Evolutionary conservation across 2,888 invertebrate genomes (phyloP).

Genomic region (Rhagophthalmus giganteus): DNA sequence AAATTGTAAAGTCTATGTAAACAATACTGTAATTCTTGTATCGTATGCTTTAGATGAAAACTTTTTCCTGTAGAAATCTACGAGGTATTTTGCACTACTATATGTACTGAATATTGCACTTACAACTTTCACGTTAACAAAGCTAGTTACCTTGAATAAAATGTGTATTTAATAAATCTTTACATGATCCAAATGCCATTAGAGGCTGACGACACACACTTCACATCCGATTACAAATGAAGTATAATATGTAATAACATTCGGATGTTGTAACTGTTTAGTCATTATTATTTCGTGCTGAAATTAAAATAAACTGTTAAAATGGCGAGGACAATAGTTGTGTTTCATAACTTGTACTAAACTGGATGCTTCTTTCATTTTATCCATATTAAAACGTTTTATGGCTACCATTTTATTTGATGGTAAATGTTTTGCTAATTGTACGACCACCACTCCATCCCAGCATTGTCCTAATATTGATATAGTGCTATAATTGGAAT

Average conservation of each 20-base stretch:
- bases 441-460: slow-evolving; percentile 70
- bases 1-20: background rate
- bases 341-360: slow-evolving; percentile 58
- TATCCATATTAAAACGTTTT: slow-evolving; percentile 77
- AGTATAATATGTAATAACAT: slow-evolving; percentile 74
- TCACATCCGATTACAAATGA: slow-evolving; percentile 79
- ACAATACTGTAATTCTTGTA: background rate
- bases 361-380: slow-evolving; percentile 64
- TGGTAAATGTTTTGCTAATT: slow-evolving; percentile 69
- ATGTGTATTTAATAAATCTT: slow-evolving; percentile 75
- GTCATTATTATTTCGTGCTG: slow-evolving; percentile 76
- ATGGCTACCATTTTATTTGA: slow-evolving; percentile 70
- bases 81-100: background rate
- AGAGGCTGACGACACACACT: slow-evolving; percentile 80
- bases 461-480: slow-evolving; percentile 71
- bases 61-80: background rate
- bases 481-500: slow-evolving; percentile 68
- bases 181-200: slow-evolving; percentile 83
- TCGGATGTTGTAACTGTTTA: slow-evolving; percentile 76
- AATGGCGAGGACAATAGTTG: slow-evolving; percentile 12
- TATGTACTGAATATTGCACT: background rate
- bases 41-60: background rate
- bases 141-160: slow-evolving; percentile 61
- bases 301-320: background rate
- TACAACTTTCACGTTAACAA: no score